A percentile compares a stretch with the other conserved stretches of the same genome.
phyloP scores from a whole-genome alignment of 2,113 vertebrate genomes.

The Corynorhinus townsendii region DNA sequence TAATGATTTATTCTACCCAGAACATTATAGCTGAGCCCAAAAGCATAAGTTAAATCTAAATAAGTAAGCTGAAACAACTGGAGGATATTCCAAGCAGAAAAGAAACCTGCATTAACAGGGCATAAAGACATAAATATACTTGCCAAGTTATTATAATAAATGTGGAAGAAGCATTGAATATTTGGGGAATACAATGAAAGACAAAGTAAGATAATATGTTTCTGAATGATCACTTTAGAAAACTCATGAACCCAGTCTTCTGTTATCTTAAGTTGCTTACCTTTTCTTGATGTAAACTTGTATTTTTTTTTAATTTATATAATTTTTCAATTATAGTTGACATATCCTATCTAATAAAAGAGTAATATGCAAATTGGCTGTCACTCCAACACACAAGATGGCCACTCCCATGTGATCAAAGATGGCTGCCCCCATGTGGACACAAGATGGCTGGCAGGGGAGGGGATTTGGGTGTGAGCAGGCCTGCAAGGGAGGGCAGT shows the following conservation, averaged over 20 bases:
- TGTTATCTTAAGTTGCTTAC: not conserved
- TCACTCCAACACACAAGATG: too few relatives aligned
- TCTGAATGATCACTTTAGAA: not conserved
- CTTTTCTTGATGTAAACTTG: not conserved
- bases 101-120: not conserved
- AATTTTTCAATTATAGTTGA: not conserved
- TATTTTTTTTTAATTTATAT: not conserved
- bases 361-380: too few relatives aligned
- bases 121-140: not conserved
- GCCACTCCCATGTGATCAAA: too few relatives aligned
- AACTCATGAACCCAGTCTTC: not conserved
- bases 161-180: not conserved
- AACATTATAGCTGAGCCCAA: not conserved
- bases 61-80: not conserved
- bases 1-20: not conserved
- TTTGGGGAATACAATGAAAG: not conserved
- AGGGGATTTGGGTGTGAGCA: too few relatives aligned
- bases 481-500: too few relatives aligned
- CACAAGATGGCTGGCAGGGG: too few relatives aligned
- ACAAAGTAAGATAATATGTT: not conserved
- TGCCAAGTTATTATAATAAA: not conserved
- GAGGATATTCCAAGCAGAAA: not conserved
- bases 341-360: too few relatives aligned
- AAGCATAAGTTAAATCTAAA: constrained; percentile 10
- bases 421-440: too few relatives aligned